Percentiles rank a stretch among this genome's conserved stretches.
Conservation (phyloP, 2,888 invertebrate species). For the Volucella zonaria region DNA sequence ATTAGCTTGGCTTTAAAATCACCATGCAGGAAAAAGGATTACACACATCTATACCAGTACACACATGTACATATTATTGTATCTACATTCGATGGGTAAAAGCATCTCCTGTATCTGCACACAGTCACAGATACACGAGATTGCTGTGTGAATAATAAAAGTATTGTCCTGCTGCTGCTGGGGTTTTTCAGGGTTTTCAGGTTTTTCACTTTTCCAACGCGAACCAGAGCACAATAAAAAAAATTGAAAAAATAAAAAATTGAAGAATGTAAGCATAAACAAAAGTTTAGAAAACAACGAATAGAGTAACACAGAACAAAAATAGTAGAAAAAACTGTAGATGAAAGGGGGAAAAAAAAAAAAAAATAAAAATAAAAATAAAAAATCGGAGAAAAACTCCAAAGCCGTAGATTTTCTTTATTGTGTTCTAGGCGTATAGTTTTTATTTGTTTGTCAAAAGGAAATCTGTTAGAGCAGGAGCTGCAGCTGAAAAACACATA, state of each 20-base stretch:
- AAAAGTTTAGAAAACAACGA: conserved; percentile 63
- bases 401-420: conserved; percentile 66
- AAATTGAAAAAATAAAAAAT: conserved; percentile 33
- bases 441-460: conserved; percentile 50
- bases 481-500: neutral
- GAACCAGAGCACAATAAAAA: conserved; percentile 45
- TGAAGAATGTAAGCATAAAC: conserved; percentile 59
- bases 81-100: conserved; percentile 21
- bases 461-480: conserved; percentile 41
- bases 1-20: conserved; percentile 63
- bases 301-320: conserved; percentile 8
- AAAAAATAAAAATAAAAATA: neutral
- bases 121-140: conserved; percentile 6
- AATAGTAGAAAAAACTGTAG: neutral
- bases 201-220: conserved; percentile 58
- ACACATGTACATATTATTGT: neutral
- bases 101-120: conserved; percentile 47
- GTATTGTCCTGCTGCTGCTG: conserved; percentile 23
- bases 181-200: conserved; percentile 5
- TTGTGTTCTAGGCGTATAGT: conserved; percentile 70
- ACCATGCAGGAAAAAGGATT: conserved; percentile 52
- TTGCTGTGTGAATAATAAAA: conserved; percentile 59
- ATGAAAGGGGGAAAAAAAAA: neutral
- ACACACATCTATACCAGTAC: neutral
- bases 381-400: conserved; percentile 27